phyloP scores from a whole-genome alignment of 2,888 invertebrate species.

The Pardosa pseudoannulata region DNA sequence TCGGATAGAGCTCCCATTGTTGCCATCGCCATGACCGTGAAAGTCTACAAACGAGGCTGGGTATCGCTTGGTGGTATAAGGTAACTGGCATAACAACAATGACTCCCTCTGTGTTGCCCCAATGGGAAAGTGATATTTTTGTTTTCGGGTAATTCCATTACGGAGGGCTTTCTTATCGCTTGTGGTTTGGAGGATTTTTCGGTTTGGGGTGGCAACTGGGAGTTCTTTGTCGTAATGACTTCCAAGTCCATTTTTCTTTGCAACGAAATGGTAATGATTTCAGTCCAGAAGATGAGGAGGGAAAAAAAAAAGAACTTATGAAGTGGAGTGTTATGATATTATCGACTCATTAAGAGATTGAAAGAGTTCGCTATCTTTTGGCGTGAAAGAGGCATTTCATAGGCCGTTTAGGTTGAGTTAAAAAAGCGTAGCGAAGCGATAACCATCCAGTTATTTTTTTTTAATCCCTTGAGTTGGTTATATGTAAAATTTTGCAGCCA shows the following conservation, averaged over 20 bases:
- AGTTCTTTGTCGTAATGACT: not conserved
- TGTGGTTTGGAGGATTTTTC: not conserved
- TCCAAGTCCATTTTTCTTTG: not conserved
- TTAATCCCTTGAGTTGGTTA: too few species aligned
- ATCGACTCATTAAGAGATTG: too few species aligned
- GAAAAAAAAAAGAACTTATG: not conserved
- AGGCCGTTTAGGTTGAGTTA: too few species aligned
- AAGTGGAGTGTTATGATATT: too few species aligned
- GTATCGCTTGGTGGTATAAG: not conserved
- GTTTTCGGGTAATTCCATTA: not conserved
- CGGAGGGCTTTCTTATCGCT: not conserved
- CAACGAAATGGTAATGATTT: too few species aligned
- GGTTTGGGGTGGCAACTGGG: not conserved
- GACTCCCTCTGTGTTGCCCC: not conserved
- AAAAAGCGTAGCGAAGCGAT: too few species aligned
- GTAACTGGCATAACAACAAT: constrained; percentile 6
- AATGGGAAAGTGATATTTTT: not conserved
- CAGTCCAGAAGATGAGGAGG: not conserved
- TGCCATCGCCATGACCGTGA: constrained; percentile 22
- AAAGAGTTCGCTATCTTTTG: too few species aligned
- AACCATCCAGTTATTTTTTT: too few species aligned
- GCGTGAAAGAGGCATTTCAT: too few species aligned
- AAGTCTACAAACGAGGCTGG: not conserved
- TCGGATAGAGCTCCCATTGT: constrained; percentile 36
- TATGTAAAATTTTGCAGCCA: too few species aligned